Conservation (phyloP, 2,888 invertebrate genomes). For the Ophraella communa region DNA sequence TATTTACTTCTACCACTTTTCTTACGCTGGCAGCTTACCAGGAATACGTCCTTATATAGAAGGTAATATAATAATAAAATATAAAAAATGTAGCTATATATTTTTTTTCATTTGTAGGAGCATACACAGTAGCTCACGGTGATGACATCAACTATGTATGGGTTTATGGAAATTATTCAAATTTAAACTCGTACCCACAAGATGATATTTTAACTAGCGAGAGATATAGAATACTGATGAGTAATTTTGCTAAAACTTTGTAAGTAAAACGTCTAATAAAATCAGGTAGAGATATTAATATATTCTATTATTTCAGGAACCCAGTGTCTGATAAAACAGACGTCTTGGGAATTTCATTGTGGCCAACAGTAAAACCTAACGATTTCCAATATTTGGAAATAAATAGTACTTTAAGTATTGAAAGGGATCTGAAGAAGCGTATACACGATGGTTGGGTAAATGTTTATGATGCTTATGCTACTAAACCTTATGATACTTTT, state of each 20-base stretch:
- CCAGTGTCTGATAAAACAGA: slow-evolving; percentile 47
- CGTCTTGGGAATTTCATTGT: slow-evolving; percentile 21
- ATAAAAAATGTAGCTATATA: not conserved
- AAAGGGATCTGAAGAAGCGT: slow-evolving; percentile 28
- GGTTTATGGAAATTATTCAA: slow-evolving; percentile 26
- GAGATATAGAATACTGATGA: slow-evolving; percentile 54
- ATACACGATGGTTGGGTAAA: slow-evolving; percentile 30
- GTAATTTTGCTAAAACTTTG: slow-evolving; percentile 68
- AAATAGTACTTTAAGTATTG: slow-evolving; percentile 29
- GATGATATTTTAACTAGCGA: slow-evolving; percentile 24
- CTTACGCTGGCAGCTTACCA: slow-evolving; percentile 39
- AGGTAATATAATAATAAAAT: not conserved
- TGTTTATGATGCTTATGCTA: slow-evolving; percentile 29
- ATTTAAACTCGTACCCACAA: slow-evolving; percentile 8
- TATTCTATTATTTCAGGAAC: slow-evolving; percentile 41
- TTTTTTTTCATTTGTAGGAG: slow-evolving; percentile 29
- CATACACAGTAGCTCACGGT: slow-evolving; percentile 38
- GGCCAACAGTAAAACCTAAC: slow-evolving; percentile 32
- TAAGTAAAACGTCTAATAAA: no score
- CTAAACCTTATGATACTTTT: slow-evolving; percentile 31
- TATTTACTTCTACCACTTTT: slow-evolving; percentile 44
- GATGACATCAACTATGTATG: slow-evolving; percentile 40
- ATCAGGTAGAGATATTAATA: no score
- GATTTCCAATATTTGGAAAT: slow-evolving; percentile 36
- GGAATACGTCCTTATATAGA: slow-evolving; percentile 13